Percentiles rank a stretch among this genome's conserved stretches.
Conservation (phyloP, 2,797 vertebrate genomes). For the Lagorchestes hirsutus region DNA sequence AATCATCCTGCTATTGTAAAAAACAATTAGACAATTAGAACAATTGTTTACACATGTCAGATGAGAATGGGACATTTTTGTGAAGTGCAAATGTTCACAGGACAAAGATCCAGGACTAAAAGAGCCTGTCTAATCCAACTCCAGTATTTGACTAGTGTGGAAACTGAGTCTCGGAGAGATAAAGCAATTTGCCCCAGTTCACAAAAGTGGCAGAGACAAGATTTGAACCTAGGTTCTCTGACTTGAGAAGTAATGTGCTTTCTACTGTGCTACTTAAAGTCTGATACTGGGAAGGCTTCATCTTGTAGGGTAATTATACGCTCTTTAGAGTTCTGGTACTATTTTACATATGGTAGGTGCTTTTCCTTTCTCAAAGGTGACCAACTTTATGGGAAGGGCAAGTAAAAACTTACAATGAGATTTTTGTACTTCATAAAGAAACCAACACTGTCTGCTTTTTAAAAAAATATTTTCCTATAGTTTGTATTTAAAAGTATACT, state of each 20-base stretch:
- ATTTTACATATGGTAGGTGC: neutral
- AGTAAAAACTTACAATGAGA: conserved; percentile 1
- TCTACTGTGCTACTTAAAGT: neutral
- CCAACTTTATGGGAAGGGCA: neutral
- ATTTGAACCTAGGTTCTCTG: neutral
- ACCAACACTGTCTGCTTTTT: conserved; percentile 10
- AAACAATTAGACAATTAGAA: neutral
- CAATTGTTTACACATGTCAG: neutral
- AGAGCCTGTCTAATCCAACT: neutral
- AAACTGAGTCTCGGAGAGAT: conserved; percentile 45
- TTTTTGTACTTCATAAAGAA: conserved; percentile 19
- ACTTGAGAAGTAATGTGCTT: neutral
- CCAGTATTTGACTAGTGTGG: conserved; percentile 51
- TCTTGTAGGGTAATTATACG: neutral
- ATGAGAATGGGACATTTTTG: neutral
- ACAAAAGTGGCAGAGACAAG: neutral
- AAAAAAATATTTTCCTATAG: conserved; percentile 21
- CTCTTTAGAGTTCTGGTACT: neutral
- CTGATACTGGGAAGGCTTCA: neutral
- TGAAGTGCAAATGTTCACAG: neutral
- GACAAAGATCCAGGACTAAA: neutral
- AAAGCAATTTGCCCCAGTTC: conserved; percentile 29
- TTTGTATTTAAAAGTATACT: conserved; percentile 41
- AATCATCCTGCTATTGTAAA: neutral
- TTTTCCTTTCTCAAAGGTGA: conserved; percentile 43